These are phyloP conservation scores for Neoaliturus tenellus DNA, from an alignment of 2,888 invertebrate species.

Conservation along the genomic window DNA sequence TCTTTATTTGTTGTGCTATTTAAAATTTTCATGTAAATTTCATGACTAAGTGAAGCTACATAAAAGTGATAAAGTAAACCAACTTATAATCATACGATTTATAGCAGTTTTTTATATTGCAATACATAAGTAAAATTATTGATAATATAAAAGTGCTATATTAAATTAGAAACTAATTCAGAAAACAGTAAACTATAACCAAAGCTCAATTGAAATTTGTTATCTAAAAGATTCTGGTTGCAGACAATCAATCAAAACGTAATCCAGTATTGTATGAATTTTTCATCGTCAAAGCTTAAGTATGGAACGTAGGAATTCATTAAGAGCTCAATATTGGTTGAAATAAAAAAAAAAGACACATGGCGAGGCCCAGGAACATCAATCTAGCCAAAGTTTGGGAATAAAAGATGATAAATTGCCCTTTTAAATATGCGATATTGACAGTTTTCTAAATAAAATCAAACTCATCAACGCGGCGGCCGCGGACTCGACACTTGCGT, in stretches of 20 bases:
- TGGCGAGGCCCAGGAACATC: conserved; percentile 37
- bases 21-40: too few relatives aligned
- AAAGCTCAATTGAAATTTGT: too few relatives aligned
- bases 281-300: background rate
- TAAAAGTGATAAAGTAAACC: too few relatives aligned
- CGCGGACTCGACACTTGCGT: background rate
- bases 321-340: conserved; percentile 39
- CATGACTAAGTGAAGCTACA: too few relatives aligned
- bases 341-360: conserved; percentile 44
- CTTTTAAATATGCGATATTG: conserved; percentile 54
- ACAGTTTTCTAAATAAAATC: conserved; percentile 54
- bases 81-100: too few relatives aligned
- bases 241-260: background rate
- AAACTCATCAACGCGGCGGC: conserved; percentile 27
- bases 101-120: too few relatives aligned
- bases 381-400: conserved; percentile 52
- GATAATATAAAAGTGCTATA: too few relatives aligned
- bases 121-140: too few relatives aligned
- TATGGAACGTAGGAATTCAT: conserved; percentile 35
- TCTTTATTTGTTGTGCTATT: too few relatives aligned
- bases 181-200: too few relatives aligned
- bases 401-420: conserved; percentile 54
- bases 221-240: too few relatives aligned
- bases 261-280: background rate
- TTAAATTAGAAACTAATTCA: too few relatives aligned